Evolutionary conservation across 2,888 invertebrate species (phyloP).

Genomic region (Eupithecia dodoneata): DNA sequence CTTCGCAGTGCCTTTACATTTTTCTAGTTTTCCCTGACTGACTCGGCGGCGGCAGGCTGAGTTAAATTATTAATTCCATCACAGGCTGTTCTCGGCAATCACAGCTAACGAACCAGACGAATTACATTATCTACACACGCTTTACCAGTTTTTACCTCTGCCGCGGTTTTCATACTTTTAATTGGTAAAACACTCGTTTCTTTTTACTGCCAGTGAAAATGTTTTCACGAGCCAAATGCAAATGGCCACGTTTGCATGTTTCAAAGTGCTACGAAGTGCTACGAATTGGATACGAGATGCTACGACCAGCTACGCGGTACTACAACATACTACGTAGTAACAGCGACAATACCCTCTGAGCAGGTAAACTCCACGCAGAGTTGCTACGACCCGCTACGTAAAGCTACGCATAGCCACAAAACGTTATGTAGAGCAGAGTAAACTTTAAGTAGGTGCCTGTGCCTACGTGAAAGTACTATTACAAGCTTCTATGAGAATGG

Average conservation of each 20-base stretch:
- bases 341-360: neutral
- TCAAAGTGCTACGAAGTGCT: slow-evolving; percentile 7
- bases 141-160: slow-evolving; percentile 37
- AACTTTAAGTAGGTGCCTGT: neutral
- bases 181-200: slow-evolving; percentile 41
- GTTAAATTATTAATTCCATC: slow-evolving; percentile 35
- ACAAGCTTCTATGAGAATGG: neutral
- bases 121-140: slow-evolving; percentile 44
- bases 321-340: neutral
- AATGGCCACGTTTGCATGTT: neutral
- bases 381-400: neutral
- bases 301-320: neutral
- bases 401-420: neutral
- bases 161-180: slow-evolving; percentile 42
- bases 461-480: neutral
- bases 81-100: slow-evolving; percentile 39
- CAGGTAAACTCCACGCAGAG: neutral
- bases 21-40: neutral
- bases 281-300: neutral
- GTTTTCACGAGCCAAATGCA: slow-evolving; percentile 13
- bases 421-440: neutral
- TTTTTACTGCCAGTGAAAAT: slow-evolving; percentile 18
- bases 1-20: neutral
- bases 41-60: neutral
- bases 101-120: slow-evolving; percentile 44